A percentile compares a stretch with the other conserved stretches of the same genome.
Evolutionary conservation across 2,113 vertebrate genomes (phyloP).

Genomic region (Poecilia latipinna): DNA sequence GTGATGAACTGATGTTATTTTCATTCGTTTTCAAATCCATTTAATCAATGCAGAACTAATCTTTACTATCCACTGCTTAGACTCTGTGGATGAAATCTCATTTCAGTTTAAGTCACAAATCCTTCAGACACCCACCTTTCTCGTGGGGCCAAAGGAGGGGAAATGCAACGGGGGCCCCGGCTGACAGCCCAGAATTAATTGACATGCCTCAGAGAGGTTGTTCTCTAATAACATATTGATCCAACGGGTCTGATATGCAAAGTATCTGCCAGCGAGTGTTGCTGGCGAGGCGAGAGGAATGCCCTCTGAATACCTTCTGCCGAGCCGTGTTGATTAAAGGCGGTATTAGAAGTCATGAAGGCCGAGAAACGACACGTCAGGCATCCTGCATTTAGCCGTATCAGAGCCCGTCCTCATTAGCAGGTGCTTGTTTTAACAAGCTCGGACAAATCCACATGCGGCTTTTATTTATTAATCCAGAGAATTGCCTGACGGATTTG

Average conservation of each 20-base stretch:
- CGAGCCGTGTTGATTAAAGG: slow-evolving; percentile 74
- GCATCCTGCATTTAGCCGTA: slow-evolving; percentile 46
- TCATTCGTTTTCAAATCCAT: slow-evolving; percentile 4
- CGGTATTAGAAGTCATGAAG: slow-evolving; percentile 66
- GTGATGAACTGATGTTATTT: not conserved
- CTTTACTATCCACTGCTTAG: not conserved
- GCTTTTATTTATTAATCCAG: slow-evolving; percentile 34
- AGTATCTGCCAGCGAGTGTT: slow-evolving; percentile 82
- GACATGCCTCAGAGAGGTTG: slow-evolving; percentile 84
- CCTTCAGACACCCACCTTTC: slow-evolving; percentile 58
- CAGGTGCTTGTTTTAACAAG: slow-evolving; percentile 38
- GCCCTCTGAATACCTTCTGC: slow-evolving; percentile 78
- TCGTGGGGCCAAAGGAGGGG: slow-evolving; percentile 67
- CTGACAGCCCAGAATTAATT: slow-evolving; percentile 92
- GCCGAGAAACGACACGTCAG: slow-evolving; percentile 54
- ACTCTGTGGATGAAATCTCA: slow-evolving; percentile 23
- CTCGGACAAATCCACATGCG: slow-evolving; percentile 20
- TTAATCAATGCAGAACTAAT: slow-evolving; percentile 3
- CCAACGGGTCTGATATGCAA: slow-evolving; percentile 86
- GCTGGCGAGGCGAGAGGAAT: slow-evolving; percentile 80
- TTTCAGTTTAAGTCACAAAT: slow-evolving; percentile 47
- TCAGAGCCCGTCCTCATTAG: slow-evolving; percentile 58
- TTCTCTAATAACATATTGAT: slow-evolving; percentile 98
- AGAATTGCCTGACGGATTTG: slow-evolving; percentile 13
- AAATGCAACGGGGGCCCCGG: slow-evolving; percentile 42